These are phyloP conservation scores for Euplexia lucipara DNA, from an alignment of 2,888 invertebrate genomes.

Conservation along the genomic window DNA sequence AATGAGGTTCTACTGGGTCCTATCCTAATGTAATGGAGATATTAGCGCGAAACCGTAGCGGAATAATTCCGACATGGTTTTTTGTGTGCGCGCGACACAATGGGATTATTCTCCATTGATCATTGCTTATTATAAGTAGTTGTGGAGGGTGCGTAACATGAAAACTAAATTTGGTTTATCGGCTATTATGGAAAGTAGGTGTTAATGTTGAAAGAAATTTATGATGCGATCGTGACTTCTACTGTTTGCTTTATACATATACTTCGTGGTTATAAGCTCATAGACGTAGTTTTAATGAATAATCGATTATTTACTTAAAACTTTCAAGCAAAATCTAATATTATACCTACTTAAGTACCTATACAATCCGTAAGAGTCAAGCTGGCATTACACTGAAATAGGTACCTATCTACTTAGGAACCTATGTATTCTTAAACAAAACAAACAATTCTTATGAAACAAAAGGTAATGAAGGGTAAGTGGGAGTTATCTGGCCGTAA, in stretches of 20 bases:
- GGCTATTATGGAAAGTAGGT: slow-evolving; percentile 91
- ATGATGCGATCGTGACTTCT: slow-evolving; percentile 88
- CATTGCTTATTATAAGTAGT: slow-evolving; percentile 90
- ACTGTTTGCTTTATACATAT: slow-evolving; percentile 76
- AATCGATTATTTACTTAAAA: slow-evolving; percentile 1
- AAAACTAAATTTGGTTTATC: slow-evolving; percentile 91
- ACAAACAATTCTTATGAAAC: slow-evolving; percentile 82
- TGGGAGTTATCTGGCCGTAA: slow-evolving; percentile 85
- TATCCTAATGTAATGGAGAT: slow-evolving; percentile 89
- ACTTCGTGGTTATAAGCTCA: slow-evolving; percentile 70
- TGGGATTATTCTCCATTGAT: slow-evolving; percentile 91
- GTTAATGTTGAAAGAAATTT: slow-evolving; percentile 89
- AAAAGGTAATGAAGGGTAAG: slow-evolving; percentile 86
- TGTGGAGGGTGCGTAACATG: slow-evolving; percentile 89
- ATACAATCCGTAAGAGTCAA: background rate
- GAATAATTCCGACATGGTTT: slow-evolving; percentile 90
- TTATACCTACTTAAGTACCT: background rate
- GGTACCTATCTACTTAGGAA: background rate
- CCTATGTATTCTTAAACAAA: slow-evolving; percentile 61
- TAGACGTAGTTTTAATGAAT: slow-evolving; percentile 30
- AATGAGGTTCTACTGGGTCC: slow-evolving; percentile 78
- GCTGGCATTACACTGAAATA: background rate
- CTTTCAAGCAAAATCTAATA: background rate
- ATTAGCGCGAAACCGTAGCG: slow-evolving; percentile 89
- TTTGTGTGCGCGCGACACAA: slow-evolving; percentile 88